These are phyloP conservation scores for Hypomecis punctinalis DNA, from an alignment of 2,888 invertebrate genomes.

Conservation along the genomic window DNA sequence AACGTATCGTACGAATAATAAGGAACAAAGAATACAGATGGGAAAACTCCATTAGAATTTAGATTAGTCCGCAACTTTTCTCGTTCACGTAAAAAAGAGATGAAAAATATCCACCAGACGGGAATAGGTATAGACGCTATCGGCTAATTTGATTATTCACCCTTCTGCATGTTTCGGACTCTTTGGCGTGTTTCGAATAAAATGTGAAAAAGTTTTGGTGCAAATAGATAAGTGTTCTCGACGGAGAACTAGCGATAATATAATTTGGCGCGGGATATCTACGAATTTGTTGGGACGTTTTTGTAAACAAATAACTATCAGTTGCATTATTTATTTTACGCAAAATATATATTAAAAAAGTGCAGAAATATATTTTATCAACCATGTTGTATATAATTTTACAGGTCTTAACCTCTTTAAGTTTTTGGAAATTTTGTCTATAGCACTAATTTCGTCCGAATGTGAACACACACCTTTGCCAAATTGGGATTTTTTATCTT, in stretches of 20 bases:
- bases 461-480: too few relatives aligned
- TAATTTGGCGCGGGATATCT: constrained; percentile 17
- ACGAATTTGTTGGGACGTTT: neutral
- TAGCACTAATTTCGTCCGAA: too few relatives aligned
- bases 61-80: constrained; percentile 46
- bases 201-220: constrained; percentile 1
- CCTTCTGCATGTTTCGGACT: constrained; percentile 43
- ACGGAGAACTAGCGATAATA: neutral
- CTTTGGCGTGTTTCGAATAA: constrained; percentile 46
- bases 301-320: too few relatives aligned
- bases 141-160: constrained; percentile 41
- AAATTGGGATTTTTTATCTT: too few relatives aligned
- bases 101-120: constrained; percentile 34
- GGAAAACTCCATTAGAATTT: constrained; percentile 44
- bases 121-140: constrained; percentile 39
- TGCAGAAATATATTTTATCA: too few relatives aligned
- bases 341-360: too few relatives aligned
- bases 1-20: constrained; percentile 23
- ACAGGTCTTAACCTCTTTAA: too few relatives aligned
- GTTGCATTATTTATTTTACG: too few relatives aligned
- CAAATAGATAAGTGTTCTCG: neutral
- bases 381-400: too few relatives aligned
- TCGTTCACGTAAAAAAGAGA: constrained; percentile 31
- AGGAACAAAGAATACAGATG: constrained; percentile 40
- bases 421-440: too few relatives aligned